These are phyloP conservation scores for Zingel zingel DNA, from an alignment of 2,113 vertebrate species.

Conservation along the genomic window DNA sequence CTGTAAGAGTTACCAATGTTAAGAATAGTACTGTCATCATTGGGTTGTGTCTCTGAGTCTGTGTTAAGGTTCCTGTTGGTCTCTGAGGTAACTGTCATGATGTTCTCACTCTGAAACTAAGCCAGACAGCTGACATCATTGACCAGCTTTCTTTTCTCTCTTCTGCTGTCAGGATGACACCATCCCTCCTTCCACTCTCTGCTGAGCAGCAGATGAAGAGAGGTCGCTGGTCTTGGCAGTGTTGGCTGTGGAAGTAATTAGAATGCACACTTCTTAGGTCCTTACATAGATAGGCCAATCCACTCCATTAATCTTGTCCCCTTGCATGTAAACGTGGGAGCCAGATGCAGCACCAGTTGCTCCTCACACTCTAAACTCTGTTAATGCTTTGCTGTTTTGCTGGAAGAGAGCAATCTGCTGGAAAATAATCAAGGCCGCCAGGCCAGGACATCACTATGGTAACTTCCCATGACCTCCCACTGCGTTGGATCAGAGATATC, in stretches of 20 bases:
- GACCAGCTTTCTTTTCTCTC: constrained; percentile 26
- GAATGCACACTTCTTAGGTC: constrained; percentile 80
- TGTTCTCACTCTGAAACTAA: constrained; percentile 50
- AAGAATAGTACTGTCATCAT: constrained; percentile 26
- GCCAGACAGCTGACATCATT: constrained; percentile 56
- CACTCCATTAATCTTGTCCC: constrained; percentile 87
- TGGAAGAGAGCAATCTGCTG: constrained; percentile 83
- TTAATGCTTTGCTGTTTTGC: constrained; percentile 84
- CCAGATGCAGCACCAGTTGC: constrained; percentile 91
- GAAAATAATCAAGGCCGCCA: constrained; percentile 88
- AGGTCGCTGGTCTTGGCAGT: constrained; percentile 60
- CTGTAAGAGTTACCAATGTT: constrained; percentile 40
- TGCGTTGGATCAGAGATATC: constrained; percentile 64
- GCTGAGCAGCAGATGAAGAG: constrained; percentile 12
- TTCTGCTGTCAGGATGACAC: constrained; percentile 25
- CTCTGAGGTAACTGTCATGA: constrained; percentile 51
- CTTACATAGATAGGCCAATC: constrained; percentile 88
- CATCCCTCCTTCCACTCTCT: neutral
- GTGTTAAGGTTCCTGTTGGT: constrained; percentile 35
- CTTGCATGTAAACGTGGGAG: constrained; percentile 85
- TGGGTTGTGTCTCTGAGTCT: constrained; percentile 18
- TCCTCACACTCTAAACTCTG: constrained; percentile 86
- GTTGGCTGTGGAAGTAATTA: constrained; percentile 78
- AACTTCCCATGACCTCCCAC: constrained; percentile 81
- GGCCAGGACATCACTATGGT: constrained; percentile 86